Conservation (phyloP, 2,113 vertebrate species). For the Atractosteus spatula region DNA sequence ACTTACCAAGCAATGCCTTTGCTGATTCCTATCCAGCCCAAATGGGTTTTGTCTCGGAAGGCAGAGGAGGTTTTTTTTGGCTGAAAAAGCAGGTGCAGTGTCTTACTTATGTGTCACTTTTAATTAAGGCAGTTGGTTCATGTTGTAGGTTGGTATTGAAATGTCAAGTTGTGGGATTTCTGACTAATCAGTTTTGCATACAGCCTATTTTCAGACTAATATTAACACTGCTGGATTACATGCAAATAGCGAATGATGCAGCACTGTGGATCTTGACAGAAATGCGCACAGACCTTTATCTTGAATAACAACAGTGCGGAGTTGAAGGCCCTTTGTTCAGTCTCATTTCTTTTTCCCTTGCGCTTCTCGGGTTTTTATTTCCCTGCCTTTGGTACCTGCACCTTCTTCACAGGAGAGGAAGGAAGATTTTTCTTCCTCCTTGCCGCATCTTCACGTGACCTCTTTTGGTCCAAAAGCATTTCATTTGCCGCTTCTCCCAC, state of each 20-base stretch:
- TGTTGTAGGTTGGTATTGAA: too few relatives aligned
- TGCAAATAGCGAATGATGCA: too few relatives aligned
- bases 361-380: background rate
- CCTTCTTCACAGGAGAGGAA: background rate
- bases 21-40: conserved; percentile 30
- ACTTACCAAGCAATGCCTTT: conserved; percentile 40
- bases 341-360: background rate
- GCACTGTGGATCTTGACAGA: too few relatives aligned
- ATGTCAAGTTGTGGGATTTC: too few relatives aligned
- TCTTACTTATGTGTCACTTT: background rate
- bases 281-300: too few relatives aligned
- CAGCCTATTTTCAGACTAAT: too few relatives aligned
- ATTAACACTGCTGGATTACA: too few relatives aligned
- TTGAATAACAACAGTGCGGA: too few relatives aligned
- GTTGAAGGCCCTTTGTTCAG: background rate
- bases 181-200: too few relatives aligned
- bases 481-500: background rate
- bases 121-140: background rate
- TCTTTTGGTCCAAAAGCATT: background rate
- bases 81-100: background rate
- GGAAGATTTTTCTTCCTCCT: background rate
- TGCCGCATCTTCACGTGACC: background rate
- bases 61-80: conserved; percentile 11
- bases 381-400: background rate
- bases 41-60: conserved; percentile 32